Base-by-base conservation (phyloP, 2,797 vertebrate genomes). In the Lateolabrax maculatus region DNA sequence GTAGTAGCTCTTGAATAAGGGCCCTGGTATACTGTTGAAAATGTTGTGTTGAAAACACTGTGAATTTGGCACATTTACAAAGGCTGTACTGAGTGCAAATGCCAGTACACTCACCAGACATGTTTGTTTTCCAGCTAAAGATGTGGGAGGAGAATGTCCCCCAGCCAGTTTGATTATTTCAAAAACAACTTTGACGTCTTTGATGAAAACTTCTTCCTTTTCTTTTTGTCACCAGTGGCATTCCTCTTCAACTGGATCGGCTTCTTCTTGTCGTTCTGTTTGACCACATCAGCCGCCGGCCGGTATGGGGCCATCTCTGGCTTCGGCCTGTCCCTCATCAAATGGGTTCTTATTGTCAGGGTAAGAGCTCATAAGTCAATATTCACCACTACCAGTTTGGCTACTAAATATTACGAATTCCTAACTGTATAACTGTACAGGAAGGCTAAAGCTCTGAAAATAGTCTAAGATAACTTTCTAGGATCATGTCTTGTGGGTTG, bases 231-330 rank as follows among this genome's bases (percentile, higher is more conserved):
- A 71, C 31, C 83, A 99, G 98, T 99, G 97, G 97, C 98, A 90
- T 99, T 99, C 95, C 98, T 99, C 80, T 99, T 99, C 95, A 99
- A 99, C 95, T 99, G 98, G 98, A 99, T 99, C 85, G 98, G 98
- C 76, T 99, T 99, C 93, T 99, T 99, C 95, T 91, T 99, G 90
- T 99, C 98, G 31, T 99, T 99, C 94, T 99, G 98, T 84, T 94
- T 99, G 95, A 99, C 98, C 82, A 98, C 97, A 61, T 99, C 98
- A 52, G 98, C 98, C 5, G 98, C 98, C 0, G 98, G 98, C 36
- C 96, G 98, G 71, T 99, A 99, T 0, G 98, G 98, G 3, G 98
- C 98, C 93, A 98, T 99, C 92, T 99, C 98, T 85, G 98, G 98
- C 34, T 99, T 99, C 74, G 98, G 98, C 58, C 95, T 99, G 80